Conservation (phyloP, 2,113 vertebrate genomes). For the Tiliqua scincoides region DNA sequence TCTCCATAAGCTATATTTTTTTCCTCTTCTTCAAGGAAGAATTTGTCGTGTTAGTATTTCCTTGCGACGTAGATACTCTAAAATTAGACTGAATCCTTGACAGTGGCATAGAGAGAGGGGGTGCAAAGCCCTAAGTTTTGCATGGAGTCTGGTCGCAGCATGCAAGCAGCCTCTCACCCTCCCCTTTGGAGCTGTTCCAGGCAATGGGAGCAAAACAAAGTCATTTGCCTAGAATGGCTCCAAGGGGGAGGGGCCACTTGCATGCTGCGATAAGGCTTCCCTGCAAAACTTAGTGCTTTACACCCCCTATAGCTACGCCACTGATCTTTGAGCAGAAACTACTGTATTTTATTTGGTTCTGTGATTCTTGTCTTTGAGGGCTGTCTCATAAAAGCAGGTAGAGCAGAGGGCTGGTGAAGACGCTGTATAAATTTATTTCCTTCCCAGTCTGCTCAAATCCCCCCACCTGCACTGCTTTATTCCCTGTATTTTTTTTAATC, state of each 20-base stretch:
- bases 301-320: too few relatives aligned
- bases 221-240: too few relatives aligned
- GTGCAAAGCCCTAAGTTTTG: too few relatives aligned
- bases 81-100: not conserved
- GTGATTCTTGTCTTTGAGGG: not conserved
- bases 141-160: too few relatives aligned
- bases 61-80: not conserved
- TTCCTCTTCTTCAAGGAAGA: slow-evolving; percentile 14
- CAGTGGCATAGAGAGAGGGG: too few relatives aligned
- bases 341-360: not conserved
- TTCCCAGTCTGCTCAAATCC: not conserved
- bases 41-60: slow-evolving; percentile 9
- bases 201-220: too few relatives aligned
- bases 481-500: too few relatives aligned
- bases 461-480: not conserved
- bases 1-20: slow-evolving; percentile 33
- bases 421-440: not conserved
- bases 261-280: too few relatives aligned
- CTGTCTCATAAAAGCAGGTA: not conserved
- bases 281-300: too few relatives aligned
- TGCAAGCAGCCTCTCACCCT: too few relatives aligned
- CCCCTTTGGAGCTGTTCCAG: too few relatives aligned
- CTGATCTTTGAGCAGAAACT: not conserved
- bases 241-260: too few relatives aligned
- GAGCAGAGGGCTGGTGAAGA: not conserved